These are phyloP conservation scores for Orius laevigatus DNA, from an alignment of 1,140 invertebrate species.

Conservation along the genomic window DNA sequence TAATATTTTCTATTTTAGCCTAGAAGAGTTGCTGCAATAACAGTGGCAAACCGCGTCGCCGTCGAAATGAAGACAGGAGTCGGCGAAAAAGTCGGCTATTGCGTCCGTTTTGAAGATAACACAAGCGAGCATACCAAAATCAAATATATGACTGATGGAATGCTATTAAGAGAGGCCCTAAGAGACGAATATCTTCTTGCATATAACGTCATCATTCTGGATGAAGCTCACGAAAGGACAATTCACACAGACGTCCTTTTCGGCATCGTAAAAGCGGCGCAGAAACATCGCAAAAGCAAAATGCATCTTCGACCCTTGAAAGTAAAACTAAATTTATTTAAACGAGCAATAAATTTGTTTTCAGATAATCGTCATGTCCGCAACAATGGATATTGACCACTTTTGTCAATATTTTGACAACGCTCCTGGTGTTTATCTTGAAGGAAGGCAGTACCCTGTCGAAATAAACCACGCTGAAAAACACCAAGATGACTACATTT, in stretches of 20 bases:
- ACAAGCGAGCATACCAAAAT: conserved; percentile 61
- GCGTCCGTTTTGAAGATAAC: conserved; percentile 82
- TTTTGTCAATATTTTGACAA: conserved; percentile 83
- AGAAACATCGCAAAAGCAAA: conserved; percentile 43
- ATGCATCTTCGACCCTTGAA: conserved; percentile 44
- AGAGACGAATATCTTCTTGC: conserved; percentile 46
- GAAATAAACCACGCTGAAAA: conserved; percentile 55
- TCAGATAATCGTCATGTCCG: conserved; percentile 77
- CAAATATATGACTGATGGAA: conserved; percentile 87
- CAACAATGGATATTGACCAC: conserved; percentile 87
- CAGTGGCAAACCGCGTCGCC: conserved; percentile 73
- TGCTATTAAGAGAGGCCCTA: conserved; percentile 71
- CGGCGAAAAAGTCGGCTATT: conserved; percentile 73
- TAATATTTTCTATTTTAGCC: conserved; percentile 38
- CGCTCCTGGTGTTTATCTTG: conserved; percentile 70
- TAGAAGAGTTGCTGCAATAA: conserved; percentile 79
- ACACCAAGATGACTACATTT: conserved; percentile 70
- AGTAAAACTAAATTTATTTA: conserved; percentile 27
- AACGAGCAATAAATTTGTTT: conserved; percentile 22
- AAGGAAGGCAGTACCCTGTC: conserved; percentile 76
- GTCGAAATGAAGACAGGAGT: conserved; percentile 45
- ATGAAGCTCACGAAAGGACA: conserved; percentile 95
- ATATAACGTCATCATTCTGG: conserved; percentile 79
- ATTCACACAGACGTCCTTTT: conserved; percentile 89
- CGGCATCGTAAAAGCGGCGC: conserved; percentile 62